Percentiles rank a stretch among this genome's conserved stretches.
Conservation (phyloP, 2,113 vertebrate genomes). For the Leptodactylus fuscus region DNA sequence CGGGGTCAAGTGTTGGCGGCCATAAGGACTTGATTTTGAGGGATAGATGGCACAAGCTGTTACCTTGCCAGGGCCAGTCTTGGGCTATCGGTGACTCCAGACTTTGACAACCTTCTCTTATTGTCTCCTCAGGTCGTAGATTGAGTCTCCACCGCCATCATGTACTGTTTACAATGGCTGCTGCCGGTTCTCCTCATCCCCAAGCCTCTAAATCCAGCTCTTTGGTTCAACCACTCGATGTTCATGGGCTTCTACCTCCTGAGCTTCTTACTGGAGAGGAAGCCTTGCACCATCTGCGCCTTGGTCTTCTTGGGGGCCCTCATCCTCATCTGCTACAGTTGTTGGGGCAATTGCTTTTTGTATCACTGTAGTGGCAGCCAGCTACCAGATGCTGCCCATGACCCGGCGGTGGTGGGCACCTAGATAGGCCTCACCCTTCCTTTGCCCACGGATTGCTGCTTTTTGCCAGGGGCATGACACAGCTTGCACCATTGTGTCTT, state of each 20-base stretch:
- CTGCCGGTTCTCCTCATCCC: slow-evolving; percentile 98
- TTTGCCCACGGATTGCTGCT: slow-evolving; percentile 27
- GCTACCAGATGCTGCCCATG: slow-evolving; percentile 87
- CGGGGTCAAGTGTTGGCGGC: too few species aligned
- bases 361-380: slow-evolving; percentile 94
- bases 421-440: slow-evolving; percentile 68
- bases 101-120: not conserved
- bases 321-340: slow-evolving; percentile 98
- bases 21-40: too few species aligned
- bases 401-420: slow-evolving; percentile 93
- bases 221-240: slow-evolving; percentile 99
- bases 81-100: not conserved
- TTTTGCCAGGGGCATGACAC: slow-evolving; percentile 38
- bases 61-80: too few species aligned
- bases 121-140: slow-evolving; percentile 2
- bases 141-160: slow-evolving; percentile 67
- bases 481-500: slow-evolving; percentile 29
- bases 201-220: slow-evolving; percentile 95
- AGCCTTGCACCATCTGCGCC: slow-evolving; percentile 99
- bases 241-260: slow-evolving; percentile 99
- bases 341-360: slow-evolving; percentile 99
- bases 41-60: too few species aligned
- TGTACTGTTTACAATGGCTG: slow-evolving; percentile 99
- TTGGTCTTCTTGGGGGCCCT: slow-evolving; percentile 97
- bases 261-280: slow-evolving; percentile 98